These are phyloP conservation scores for Zoanthus sociatus DNA, from an alignment of 92 coral and sea anemone species.

Conservation along the genomic window DNA sequence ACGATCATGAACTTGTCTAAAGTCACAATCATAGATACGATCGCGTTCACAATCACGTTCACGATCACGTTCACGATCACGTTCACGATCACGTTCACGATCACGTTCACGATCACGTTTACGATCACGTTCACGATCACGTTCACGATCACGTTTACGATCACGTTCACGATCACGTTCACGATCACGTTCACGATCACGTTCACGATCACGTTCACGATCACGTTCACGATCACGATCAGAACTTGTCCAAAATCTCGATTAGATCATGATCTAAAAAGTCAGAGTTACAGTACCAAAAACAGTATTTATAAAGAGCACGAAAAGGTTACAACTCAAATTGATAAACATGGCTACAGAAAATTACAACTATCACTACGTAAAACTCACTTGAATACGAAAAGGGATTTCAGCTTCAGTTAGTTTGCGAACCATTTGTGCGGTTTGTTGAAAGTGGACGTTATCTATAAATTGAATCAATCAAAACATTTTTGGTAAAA, in stretches of 20 bases:
- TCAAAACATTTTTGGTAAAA: neutral
- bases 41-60: no score
- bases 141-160: neutral
- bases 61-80: no score
- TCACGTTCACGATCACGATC: no score
- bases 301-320: neutral
- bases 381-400: conserved; percentile 85
- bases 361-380: neutral
- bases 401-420: conserved; percentile 86
- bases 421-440: conserved; percentile 82
- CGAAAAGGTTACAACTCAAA: neutral
- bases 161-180: no score
- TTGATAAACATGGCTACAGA: neutral
- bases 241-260: no score
- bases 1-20: neutral
- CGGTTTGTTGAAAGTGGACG: conserved; percentile 95
- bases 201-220: no score
- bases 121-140: no score
- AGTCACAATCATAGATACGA: neutral
- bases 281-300: no score
- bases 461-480: conserved; percentile 61
- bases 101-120: no score
- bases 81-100: no score
- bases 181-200: no score
- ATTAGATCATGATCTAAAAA: no score